These are phyloP conservation scores for Chaetophractus vellerosus DNA, from an alignment of 2,797 vertebrate genomes.

Conservation along the genomic window DNA sequence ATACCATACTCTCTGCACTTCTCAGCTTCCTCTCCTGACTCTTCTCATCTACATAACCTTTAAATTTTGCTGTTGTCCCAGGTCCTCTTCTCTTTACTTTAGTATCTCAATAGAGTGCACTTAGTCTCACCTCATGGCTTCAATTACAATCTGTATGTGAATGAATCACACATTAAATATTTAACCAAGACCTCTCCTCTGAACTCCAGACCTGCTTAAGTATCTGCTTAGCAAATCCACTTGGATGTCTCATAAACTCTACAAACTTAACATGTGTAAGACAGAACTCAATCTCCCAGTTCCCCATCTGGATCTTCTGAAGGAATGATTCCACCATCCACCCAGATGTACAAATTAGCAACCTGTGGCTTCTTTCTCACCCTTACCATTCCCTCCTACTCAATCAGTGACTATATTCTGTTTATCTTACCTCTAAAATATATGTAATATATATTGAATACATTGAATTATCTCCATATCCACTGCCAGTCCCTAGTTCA, in stretches of 20 bases:
- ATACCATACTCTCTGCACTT: background rate
- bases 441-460: background rate
- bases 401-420: background rate
- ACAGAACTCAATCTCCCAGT: slow-evolving; percentile 27
- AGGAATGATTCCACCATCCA: background rate
- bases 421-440: slow-evolving; percentile 37
- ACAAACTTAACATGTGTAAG: background rate
- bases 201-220: background rate
- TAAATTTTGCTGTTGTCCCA: background rate
- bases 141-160: background rate
- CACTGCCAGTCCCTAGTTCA: background rate
- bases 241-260: background rate
- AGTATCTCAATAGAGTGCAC: background rate
- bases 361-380: background rate
- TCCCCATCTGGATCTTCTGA: background rate
- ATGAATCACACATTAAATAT: background rate
- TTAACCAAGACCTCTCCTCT: slow-evolving; percentile 33
- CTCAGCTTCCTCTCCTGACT: background rate
- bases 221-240: slow-evolving; percentile 17
- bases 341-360: background rate
- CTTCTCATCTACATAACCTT: background rate
- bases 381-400: background rate
- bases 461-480: background rate
- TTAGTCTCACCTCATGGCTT: background rate
- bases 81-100: slow-evolving; percentile 8